Evolutionary conservation across 2,113 vertebrate genomes (phyloP).

Genomic region (Cololabis saira): DNA sequence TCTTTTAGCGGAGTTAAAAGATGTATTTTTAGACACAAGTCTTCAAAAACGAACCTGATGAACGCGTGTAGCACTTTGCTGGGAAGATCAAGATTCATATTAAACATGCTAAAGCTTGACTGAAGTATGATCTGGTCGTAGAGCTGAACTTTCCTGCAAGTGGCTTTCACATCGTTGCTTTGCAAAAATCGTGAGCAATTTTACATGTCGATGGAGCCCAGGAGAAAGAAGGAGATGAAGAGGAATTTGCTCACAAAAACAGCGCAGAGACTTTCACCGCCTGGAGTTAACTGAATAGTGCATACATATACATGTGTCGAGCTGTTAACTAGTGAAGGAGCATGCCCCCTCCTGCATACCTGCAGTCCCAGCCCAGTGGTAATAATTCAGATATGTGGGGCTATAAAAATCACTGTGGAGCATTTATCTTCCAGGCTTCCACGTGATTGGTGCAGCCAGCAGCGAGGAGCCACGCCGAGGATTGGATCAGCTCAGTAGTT

Average conservation of each 20-base stretch:
- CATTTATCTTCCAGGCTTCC: slow-evolving; percentile 62
- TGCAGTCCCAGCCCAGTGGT: slow-evolving; percentile 61
- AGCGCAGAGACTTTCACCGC: slow-evolving; percentile 36
- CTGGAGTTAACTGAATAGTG: slow-evolving; percentile 56
- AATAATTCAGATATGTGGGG: slow-evolving; percentile 72
- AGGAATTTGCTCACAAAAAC: slow-evolving; percentile 33
- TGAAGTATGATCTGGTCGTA: not conserved
- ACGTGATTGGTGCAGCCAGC: slow-evolving; percentile 47
- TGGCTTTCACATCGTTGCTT: slow-evolving; percentile 18
- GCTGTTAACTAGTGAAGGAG: slow-evolving; percentile 53
- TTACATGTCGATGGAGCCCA: slow-evolving; percentile 9
- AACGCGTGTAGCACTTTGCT: slow-evolving; percentile 16
- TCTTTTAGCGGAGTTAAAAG: slow-evolving; percentile 23
- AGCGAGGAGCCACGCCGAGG: slow-evolving; percentile 35
- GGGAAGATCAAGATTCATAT: slow-evolving; percentile 26
- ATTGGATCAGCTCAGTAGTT: slow-evolving; percentile 79
- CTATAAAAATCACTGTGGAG: slow-evolving; percentile 66
- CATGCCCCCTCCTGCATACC: slow-evolving; percentile 65
- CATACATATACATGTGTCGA: slow-evolving; percentile 54
- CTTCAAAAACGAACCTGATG: slow-evolving; percentile 29
- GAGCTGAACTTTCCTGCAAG: no score
- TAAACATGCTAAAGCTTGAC: slow-evolving; percentile 49
- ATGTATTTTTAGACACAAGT: slow-evolving; percentile 22
- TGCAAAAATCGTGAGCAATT: slow-evolving; percentile 30
- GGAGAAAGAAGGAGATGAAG: slow-evolving; percentile 11